Evolutionary conservation across 2,797 vertebrate species (phyloP), one percentile per base, ranked within the genome.

Genomic region (Pipistrellus pygmaeus): DNA sequence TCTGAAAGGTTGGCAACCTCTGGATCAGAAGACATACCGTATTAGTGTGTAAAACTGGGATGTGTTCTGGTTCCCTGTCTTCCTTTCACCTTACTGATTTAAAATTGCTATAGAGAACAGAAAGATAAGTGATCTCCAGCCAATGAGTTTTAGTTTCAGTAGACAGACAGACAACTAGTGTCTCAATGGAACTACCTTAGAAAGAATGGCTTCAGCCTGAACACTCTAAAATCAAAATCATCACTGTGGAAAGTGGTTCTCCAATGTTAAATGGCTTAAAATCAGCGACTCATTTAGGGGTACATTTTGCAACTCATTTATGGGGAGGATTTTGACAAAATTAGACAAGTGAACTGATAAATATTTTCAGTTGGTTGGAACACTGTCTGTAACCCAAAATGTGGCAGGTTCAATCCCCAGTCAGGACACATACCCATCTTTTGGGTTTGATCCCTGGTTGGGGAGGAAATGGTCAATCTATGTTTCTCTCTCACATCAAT

Each of bases 281-380:
- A 82, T 13, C 46, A 84, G 73, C 20, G 48, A 80, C 3, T 41
- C 44, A 81, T 11, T 83, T 35, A 38, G 27, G 27, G 62, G 32
- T n/a, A 44, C 17, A 38, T 78, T 80, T 78, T 89, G 25, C 30
- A 92, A 87, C 10, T 62, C n/a, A 92, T 86, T 72, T 66, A 51
- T 35, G 21, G 27, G 83, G 30, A 89, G 15, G 7, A 9, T 84
- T 93, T 81, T 91, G 93, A 55, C 81, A 86, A 96, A 93, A 88
- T 76, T 64, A 94, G 32, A 75, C 30, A 32, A 4, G 20, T 48
- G 84, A 90, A 25, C 23, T 10, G 48, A 60, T 71, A 44, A 85
- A 57, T 15, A 27, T 71, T 86, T 82, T 27, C n/a, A 66, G 17
- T 4, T 66, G 30, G n/a, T 66, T 9, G 17, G 64, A 66, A 15